These are phyloP conservation scores for Paragorgia papillata DNA, from an alignment of 92 coral and sea anemone genomes.

Conservation along the genomic window DNA sequence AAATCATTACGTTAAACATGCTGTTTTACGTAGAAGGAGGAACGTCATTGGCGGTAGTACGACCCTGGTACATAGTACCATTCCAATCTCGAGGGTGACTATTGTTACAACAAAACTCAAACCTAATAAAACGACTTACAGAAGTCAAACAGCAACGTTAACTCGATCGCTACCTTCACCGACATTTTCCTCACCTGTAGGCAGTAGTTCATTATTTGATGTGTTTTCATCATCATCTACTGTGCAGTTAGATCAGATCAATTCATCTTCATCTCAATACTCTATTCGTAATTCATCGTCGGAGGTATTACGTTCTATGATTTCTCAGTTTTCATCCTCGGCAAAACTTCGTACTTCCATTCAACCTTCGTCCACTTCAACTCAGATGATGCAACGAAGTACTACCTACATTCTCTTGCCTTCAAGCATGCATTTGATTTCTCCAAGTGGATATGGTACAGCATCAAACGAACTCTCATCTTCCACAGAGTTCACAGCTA, in stretches of 20 bases:
- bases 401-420: conserved; percentile 2
- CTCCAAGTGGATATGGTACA: neutral
- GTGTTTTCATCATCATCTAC: neutral
- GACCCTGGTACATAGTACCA: conserved; percentile 67
- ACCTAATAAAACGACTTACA: conserved; percentile 26
- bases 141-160: neutral
- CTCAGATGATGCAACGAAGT: neutral
- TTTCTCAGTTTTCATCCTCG: neutral
- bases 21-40: conserved; percentile 58
- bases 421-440: neutral
- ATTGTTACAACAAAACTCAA: conserved; percentile 62
- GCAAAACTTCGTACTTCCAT: neutral
- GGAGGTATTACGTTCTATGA: neutral
- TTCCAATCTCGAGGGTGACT: conserved; percentile 62
- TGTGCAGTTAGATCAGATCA: neutral
- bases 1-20: conserved; percentile 56
- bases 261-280: neutral
- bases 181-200: conserved; percentile 15
- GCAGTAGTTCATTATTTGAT: neutral
- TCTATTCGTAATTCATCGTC: neutral
- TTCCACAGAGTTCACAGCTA: neutral
- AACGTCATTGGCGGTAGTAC: conserved; percentile 63
- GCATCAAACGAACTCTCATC: neutral
- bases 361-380: conserved; percentile 11
- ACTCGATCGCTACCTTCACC: conserved; percentile 32